These are phyloP conservation scores for Drosophila baimaii DNA, from an alignment of 1,140 invertebrate genomes.

Conservation along the genomic window DNA sequence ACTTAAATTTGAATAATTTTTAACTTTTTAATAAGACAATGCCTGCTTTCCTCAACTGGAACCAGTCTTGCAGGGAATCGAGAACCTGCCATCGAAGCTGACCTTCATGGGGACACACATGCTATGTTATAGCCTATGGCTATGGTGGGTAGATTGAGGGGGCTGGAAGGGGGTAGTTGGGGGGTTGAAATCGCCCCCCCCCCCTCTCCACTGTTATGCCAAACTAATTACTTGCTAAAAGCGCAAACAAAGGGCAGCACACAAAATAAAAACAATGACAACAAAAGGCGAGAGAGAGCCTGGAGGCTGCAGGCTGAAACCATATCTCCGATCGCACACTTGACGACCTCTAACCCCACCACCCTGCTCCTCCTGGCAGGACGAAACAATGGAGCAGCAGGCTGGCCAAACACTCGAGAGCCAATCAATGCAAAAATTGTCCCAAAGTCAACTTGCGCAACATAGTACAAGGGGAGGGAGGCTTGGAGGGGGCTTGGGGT, in stretches of 20 bases:
- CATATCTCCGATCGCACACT: constrained; percentile 39
- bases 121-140: background rate
- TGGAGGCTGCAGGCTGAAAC: background rate
- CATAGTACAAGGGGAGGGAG: background rate
- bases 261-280: constrained; percentile 45
- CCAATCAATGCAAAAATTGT: constrained; percentile 67
- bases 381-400: constrained; percentile 48
- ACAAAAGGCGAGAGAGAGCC: constrained; percentile 8
- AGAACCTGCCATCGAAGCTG: background rate
- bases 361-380: background rate
- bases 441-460: constrained; percentile 33
- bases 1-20: no score
- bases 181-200: background rate
- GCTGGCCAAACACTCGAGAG: constrained; percentile 50
- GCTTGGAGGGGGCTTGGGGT: no score
- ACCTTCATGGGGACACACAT: constrained; percentile 23
- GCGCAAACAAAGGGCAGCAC: constrained; percentile 58
- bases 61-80: background rate
- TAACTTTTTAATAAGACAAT: no score
- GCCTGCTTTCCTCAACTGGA: no score
- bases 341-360: constrained; percentile 11
- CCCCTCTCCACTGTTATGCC: constrained; percentile 39
- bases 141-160: background rate
- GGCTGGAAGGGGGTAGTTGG: no score
- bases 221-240: constrained; percentile 75